Evolutionary conservation across 2,888 invertebrate genomes (phyloP).

Genomic region (Epirrita christyi): DNA sequence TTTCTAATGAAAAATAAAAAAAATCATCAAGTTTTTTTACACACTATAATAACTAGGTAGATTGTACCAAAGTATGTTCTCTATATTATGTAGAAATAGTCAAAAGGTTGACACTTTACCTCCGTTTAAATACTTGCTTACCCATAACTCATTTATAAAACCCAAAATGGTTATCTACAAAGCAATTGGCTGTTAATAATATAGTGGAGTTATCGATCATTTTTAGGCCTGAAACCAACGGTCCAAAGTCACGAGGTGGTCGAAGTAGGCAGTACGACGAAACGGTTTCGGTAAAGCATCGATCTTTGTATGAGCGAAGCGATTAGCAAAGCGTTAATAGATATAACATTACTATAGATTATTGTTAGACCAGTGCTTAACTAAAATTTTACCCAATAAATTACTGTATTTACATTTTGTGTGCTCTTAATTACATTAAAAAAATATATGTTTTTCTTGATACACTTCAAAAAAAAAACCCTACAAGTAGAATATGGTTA

Average conservation of each 20-base stretch:
- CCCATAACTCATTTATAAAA: constrained; percentile 32
- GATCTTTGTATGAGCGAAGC: not conserved
- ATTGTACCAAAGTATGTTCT: no score
- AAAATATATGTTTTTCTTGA: no score
- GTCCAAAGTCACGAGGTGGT: constrained; percentile 50
- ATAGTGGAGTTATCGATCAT: constrained; percentile 61
- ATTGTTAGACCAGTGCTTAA: no score
- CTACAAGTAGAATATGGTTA: no score
- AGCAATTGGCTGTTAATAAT: constrained; percentile 64
- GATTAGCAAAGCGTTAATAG: not conserved
- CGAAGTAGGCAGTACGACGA: constrained; percentile 41
- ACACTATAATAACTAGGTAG: no score
- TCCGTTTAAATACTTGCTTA: constrained; percentile 11
- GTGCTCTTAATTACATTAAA: no score
- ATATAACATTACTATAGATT: not conserved
- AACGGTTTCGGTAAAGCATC: constrained; percentile 17
- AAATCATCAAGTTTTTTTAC: no score
- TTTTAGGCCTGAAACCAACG: constrained; percentile 51
- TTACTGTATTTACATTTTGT: no score
- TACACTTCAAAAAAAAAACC: no score
- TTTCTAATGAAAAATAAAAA: no score
- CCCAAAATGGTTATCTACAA: constrained; percentile 47
- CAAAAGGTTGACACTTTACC: not conserved
- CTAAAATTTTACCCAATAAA: no score
- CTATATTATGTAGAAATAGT: not conserved